Base-by-base conservation (phyloP, 1,140 invertebrate species). In the Drosophila pachea region DNA sequence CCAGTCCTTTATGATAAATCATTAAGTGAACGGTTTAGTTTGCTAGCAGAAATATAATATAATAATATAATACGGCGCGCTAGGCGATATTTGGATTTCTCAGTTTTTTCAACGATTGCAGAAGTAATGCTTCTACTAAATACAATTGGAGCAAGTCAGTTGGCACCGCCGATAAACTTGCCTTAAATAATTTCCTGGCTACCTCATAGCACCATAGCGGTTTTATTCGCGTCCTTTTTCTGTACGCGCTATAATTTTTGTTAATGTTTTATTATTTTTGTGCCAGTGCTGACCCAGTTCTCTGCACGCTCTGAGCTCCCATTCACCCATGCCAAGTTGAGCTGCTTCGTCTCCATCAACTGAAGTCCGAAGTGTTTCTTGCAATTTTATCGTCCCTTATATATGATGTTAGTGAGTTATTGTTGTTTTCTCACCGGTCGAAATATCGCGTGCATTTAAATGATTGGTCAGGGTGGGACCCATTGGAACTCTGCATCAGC, bases 1-100 rank as follows among this genome's bases (percentile, higher is more conserved):
- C 91, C 92, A 92, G 67, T 93, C 91, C 52, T 93, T 89, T 7
- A 2, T 43, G 12, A 22, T 42, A 22, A 14, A 43, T 9, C 5
- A 35, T 53, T n/a, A n/a, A 53, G 29, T 22, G 29, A 53, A 53
- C 42, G 9, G 9, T 12, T 55, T 7, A 8, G 22, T 32, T n/a
- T 42, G 14, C 9, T 7, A 7, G 43, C 62, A 73, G 48, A 43
- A 60, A 67, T 43, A 49, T 56, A 62, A 55, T 63, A 74, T 78
- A 55, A 52, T 7, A 33, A 11, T 56, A 52, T 58, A 53, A 50
- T n/a, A 4, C 38, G 14, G 40, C 40, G 6, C 22, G 14, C 12
- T 7, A 35, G 29, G 48, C 43, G 22, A 3, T 22, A 22, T 22
- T 11, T 11, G 22, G 11, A 64, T 52, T 52, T 58, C 36, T 50